Conservation (phyloP, 2,113 vertebrate genomes). For the Crotophaga sulcirostris region DNA sequence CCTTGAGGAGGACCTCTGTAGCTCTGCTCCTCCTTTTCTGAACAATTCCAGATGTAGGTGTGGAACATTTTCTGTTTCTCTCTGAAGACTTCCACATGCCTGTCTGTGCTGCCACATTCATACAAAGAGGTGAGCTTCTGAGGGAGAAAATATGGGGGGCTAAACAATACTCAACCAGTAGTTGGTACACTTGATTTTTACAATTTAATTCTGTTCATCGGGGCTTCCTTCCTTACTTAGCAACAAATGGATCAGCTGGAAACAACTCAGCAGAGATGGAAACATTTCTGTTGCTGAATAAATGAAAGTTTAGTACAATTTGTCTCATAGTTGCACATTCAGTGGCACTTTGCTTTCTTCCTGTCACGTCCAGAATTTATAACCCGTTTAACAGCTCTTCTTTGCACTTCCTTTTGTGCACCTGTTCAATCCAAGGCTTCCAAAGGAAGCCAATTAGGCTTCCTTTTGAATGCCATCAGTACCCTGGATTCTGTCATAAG, state of each 20-base stretch:
- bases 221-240: neutral
- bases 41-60: constrained; percentile 58
- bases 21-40: constrained; percentile 34
- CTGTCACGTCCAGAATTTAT: neutral
- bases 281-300: neutral
- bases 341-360: neutral
- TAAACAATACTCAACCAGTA: neutral
- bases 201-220: neutral
- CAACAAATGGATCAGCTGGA: neutral
- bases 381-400: neutral
- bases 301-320: neutral
- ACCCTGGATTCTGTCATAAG: neutral
- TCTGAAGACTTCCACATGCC: neutral
- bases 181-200: neutral
- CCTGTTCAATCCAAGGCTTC: neutral
- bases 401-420: neutral
- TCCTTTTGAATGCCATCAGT: neutral
- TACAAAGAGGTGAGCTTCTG: neutral
- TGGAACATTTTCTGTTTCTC: neutral
- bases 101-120: neutral
- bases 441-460: neutral
- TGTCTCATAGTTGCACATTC: neutral
- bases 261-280: neutral
- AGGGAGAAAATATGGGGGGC: neutral
- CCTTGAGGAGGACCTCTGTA: constrained; percentile 36